Base-by-base conservation (phyloP, 2,888 invertebrate species). In the Meteorus colon region DNA sequence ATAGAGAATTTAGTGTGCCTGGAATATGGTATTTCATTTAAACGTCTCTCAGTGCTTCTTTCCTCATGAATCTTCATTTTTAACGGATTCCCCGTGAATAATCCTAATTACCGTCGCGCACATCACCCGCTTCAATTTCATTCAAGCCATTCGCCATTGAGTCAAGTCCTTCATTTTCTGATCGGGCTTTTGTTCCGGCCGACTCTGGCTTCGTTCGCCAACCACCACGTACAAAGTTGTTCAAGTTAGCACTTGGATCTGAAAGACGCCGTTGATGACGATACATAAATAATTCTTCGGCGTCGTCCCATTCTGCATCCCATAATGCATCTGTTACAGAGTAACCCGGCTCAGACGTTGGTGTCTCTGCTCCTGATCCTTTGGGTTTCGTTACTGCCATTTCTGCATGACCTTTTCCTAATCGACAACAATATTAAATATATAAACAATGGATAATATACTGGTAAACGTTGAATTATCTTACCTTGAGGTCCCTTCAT, bases 331-430 rank as follows among this genome's bases (percentile, higher is more conserved):
- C 97, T 4, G 95, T 95, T 81, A 95, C 95, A 84, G 95, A 94
- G 84, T 94, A 94, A 91, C 97, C 92, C 76, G 96, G 97, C 90
- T 98, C 98, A 24, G 97, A 97, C 75, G 96, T 95, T 27, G 98
- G 98, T 16, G 98, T 98, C 90, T 98, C 98, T 1, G 96, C 96
- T 0, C 98, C 98, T 19, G 96, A 96, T 84, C 96, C 96, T 89
- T 95, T 95, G 34, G 96, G 96, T 86, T 96, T 94, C n/a, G 96
- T 95, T 68, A 97, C 97, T 1, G 98, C 98, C 96, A 99, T 98
- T 92, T 99, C 98, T 0, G 98, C 98, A 91, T 97, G 96, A 0
- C 96, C 97, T 91, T 98, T 98, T 19, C 89, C 89, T 89, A 68
- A 41, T 12, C 12, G n/a, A 76, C 48, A 8, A 24, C n/a, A 29